Evolutionary conservation across 2,113 vertebrate genomes (phyloP).

Genomic region (Ranitomeya variabilis): DNA sequence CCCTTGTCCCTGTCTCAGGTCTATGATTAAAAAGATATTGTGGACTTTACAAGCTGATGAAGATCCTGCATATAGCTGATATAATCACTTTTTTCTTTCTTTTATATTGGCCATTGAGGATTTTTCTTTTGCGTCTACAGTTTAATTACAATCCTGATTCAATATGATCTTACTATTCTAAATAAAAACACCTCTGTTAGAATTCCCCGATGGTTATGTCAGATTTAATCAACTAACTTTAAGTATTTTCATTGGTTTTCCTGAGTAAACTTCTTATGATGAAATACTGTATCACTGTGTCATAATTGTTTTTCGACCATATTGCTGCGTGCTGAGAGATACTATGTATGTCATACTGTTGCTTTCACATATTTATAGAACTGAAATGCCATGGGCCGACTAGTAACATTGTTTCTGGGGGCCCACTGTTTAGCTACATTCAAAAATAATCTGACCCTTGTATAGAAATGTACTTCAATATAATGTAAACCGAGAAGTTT

Average conservation of each 20-base stretch:
- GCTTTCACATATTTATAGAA: too few species aligned
- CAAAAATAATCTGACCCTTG: too few species aligned
- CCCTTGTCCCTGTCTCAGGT: too few species aligned
- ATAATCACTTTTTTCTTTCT: constrained; percentile 68
- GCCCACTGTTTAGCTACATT: too few species aligned
- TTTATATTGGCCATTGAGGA: constrained; percentile 61
- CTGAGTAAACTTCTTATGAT: constrained; percentile 62
- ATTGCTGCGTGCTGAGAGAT: not conserved
- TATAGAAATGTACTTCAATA: too few species aligned
- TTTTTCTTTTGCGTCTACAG: constrained; percentile 70
- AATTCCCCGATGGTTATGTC: constrained; percentile 57
- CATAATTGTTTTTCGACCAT: constrained; percentile 60
- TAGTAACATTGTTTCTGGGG: too few species aligned
- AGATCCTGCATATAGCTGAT: too few species aligned
- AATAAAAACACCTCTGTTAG: constrained; percentile 57
- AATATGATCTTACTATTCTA: constrained; percentile 60
- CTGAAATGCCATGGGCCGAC: too few species aligned
- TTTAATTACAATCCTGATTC: constrained; percentile 70
- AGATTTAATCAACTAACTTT: constrained; percentile 60
- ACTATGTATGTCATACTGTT: too few species aligned
- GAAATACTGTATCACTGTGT: constrained; percentile 63
- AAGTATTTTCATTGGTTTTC: constrained; percentile 58
- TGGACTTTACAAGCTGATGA: too few species aligned
- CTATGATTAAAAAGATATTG: too few species aligned
- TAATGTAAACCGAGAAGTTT: too few species aligned